Conservation (phyloP, 2,113 vertebrate species). For the Dicentrarchus labrax region DNA sequence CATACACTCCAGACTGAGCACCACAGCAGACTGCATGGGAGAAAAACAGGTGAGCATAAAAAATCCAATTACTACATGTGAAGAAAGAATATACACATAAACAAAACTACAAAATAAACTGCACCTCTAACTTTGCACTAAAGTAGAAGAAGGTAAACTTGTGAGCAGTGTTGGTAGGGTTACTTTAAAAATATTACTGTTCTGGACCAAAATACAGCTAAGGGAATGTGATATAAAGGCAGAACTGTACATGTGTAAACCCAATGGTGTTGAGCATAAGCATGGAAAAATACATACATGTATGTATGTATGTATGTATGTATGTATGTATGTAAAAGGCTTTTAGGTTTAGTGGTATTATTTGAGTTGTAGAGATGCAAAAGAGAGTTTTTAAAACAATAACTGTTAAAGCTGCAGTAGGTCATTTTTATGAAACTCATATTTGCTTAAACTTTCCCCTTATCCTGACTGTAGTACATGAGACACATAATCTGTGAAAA, state of each 20-base stretch:
- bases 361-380: not conserved
- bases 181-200: not conserved
- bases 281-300: not conserved
- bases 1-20: not conserved
- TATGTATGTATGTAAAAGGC: no score
- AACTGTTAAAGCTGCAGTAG: not conserved
- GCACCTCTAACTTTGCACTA: not conserved
- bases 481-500: no score
- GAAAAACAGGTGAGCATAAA: conserved; percentile 4
- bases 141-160: not conserved
- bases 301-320: no score
- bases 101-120: not conserved
- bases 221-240: no score
- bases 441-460: no score
- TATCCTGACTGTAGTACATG: no score
- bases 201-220: not conserved
- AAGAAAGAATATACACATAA: not conserved
- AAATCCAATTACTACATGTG: not conserved
- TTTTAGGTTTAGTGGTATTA: not conserved
- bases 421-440: no score
- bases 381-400: not conserved
- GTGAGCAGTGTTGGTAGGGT: not conserved
- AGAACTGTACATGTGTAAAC: not conserved
- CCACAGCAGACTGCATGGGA: not conserved
- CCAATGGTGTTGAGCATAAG: not conserved